Conservation (phyloP, 1,140 invertebrate species). For the Drosophila pachea region DNA sequence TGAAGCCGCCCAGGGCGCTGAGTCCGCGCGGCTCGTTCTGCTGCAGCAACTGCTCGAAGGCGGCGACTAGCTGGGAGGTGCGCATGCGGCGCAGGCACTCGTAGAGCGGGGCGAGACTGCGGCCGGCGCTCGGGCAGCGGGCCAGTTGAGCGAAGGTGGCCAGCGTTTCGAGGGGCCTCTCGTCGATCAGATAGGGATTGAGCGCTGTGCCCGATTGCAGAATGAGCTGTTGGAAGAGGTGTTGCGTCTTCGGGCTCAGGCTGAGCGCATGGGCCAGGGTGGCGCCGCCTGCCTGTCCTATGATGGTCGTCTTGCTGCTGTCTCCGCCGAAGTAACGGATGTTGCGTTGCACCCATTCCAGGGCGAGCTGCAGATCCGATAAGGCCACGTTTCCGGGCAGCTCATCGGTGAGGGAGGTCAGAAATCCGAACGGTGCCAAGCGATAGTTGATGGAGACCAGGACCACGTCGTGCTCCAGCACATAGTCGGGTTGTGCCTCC, state of each 20-base stretch:
- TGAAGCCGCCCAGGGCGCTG: constrained; percentile 61
- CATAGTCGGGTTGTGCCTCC: constrained; percentile 85
- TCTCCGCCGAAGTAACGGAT: constrained; percentile 84
- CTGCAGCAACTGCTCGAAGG: constrained; percentile 53
- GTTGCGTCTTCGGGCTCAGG: constrained; percentile 65
- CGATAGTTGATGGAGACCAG: constrained; percentile 90
- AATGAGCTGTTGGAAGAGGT: constrained; percentile 68
- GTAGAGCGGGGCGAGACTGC: constrained; percentile 39
- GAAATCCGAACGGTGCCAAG: constrained; percentile 82
- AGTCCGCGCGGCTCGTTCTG: constrained; percentile 61
- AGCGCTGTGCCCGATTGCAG: constrained; percentile 75
- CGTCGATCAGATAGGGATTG: constrained; percentile 71
- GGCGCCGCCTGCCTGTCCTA: constrained; percentile 82
- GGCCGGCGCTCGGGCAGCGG: constrained; percentile 43
- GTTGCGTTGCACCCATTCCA: constrained; percentile 83
- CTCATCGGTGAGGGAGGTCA: constrained; percentile 80
- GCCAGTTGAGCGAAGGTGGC: constrained; percentile 59
- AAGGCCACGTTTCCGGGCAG: constrained; percentile 85
- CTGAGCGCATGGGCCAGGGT: constrained; percentile 79
- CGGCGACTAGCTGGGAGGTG: constrained; percentile 58
- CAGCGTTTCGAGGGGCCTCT: constrained; percentile 53
- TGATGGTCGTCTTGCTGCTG: constrained; percentile 81
- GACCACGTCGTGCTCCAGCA: constrained; percentile 87
- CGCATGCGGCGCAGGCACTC: constrained; percentile 50
- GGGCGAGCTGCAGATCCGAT: constrained; percentile 83